Percentiles rank a stretch among this genome's conserved stretches.
These are phyloP conservation scores for Fissipunctia ypsillon DNA, from an alignment of 2,888 invertebrate species.

Conservation along the genomic window DNA sequence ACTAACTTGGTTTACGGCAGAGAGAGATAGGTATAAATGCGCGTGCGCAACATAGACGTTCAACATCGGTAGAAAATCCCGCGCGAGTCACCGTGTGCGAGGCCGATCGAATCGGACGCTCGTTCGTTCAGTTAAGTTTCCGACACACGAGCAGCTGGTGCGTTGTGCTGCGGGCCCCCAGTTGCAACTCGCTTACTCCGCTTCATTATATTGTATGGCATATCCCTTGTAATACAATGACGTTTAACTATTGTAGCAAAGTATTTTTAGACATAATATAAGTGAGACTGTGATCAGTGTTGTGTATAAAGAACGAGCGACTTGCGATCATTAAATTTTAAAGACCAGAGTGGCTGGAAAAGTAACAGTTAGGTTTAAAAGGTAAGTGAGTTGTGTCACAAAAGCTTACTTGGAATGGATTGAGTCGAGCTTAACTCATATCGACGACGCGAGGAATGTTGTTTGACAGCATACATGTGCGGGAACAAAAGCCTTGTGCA, in stretches of 20 bases:
- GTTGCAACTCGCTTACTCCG: slow-evolving; percentile 84
- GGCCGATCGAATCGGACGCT: slow-evolving; percentile 79
- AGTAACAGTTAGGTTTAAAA: slow-evolving; percentile 89
- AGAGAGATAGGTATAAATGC: slow-evolving; percentile 79
- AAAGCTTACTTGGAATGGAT: slow-evolving; percentile 85
- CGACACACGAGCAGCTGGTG: slow-evolving; percentile 86
- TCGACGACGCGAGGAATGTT: slow-evolving; percentile 89
- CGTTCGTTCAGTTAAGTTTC: slow-evolving; percentile 86
- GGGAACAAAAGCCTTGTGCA: slow-evolving; percentile 90
- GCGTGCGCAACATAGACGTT: slow-evolving; percentile 79
- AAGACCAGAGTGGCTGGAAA: slow-evolving; percentile 80
- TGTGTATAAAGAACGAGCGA: slow-evolving; percentile 77
- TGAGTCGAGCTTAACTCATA: slow-evolving; percentile 88
- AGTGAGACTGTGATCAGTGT: slow-evolving; percentile 82
- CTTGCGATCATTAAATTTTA: slow-evolving; percentile 76
- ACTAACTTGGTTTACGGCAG: slow-evolving; percentile 48
- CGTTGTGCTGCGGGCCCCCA: slow-evolving; percentile 80
- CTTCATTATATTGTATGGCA: slow-evolving; percentile 76
- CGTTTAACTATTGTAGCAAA: slow-evolving; percentile 77
- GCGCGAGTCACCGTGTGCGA: slow-evolving; percentile 79
- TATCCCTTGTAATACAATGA: slow-evolving; percentile 83
- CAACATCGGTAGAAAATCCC: slow-evolving; percentile 82
- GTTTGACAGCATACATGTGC: slow-evolving; percentile 90
- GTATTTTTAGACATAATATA: slow-evolving; percentile 72
- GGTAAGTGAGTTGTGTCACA: slow-evolving; percentile 88